These are phyloP conservation scores for Scomber scombrus DNA, from an alignment of 2,113 vertebrate genomes.

Conservation along the genomic window DNA sequence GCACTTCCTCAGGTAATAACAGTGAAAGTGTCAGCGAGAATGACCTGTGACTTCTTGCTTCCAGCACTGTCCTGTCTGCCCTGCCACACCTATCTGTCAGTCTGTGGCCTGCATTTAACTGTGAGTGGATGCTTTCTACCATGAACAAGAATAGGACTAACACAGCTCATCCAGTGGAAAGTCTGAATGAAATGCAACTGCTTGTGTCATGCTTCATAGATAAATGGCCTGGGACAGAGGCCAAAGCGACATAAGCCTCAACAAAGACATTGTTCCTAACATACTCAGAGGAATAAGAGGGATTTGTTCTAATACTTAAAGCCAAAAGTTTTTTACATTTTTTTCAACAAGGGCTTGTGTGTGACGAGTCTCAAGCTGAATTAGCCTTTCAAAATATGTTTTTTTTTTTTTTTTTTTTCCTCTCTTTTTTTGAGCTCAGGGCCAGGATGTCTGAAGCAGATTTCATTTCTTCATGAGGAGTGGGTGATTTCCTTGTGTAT, in stretches of 20 bases:
- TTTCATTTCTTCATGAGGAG: conserved; percentile 70
- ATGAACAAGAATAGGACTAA: conserved; percentile 1
- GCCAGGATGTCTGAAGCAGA: conserved; percentile 73
- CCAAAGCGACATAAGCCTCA: conserved; percentile 61
- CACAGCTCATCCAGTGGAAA: conserved; percentile 27
- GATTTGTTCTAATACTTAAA: conserved; percentile 65
- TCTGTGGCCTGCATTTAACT: conserved; percentile 1
- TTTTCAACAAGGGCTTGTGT: conserved; percentile 50
- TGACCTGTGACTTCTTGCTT: conserved; percentile 60
- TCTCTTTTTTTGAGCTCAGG: conserved; percentile 29
- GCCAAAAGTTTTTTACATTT: conserved; percentile 41
- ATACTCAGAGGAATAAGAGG: conserved; percentile 61
- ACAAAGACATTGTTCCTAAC: conserved; percentile 67
- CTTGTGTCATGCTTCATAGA: conserved; percentile 61
- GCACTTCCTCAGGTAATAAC: too few relatives aligned
- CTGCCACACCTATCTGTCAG: conserved; percentile 14
- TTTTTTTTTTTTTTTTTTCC: conserved; percentile 10
- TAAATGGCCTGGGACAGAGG: conserved; percentile 49
- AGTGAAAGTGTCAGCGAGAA: too few relatives aligned
- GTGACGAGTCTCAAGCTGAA: conserved; percentile 43
- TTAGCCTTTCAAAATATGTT: conserved; percentile 63
- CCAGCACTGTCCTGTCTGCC: conserved; percentile 37
- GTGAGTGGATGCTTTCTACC: not conserved
- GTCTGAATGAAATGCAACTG: conserved; percentile 58
- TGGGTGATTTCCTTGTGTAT: conserved; percentile 74